Evolutionary conservation across 2,113 vertebrate species (phyloP), one percentile per base, ranked within the genome.

Genomic region (Mesembrinibis cayennensis): DNA sequence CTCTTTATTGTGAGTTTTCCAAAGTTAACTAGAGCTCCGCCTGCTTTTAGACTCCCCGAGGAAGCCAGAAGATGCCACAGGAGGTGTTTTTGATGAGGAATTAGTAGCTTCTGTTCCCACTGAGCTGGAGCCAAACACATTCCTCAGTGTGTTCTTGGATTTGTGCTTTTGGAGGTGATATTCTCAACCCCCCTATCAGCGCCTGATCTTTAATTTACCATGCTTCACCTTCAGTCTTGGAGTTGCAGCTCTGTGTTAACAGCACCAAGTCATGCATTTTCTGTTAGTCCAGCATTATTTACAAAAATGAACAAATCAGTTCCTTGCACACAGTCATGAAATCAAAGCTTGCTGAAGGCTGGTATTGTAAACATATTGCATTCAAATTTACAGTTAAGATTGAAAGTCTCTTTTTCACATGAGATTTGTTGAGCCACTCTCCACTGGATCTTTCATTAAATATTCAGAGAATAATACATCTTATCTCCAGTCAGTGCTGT

Each of bases 51-150:
- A 23, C 17, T 29, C 22, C 4, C 9, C 16, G 36, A 63, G 29
- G 53, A 93, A 95, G 53, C 34, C 65, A 84, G 86, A 71, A 55
- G 47, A 50, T 83, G 38, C n/a, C 16, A 70, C n/a, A 72, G 76
- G 58, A 88, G 69, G 58, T 77, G 76, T 16, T 89, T 73, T 52
- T 61, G n/a, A 82, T 84, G 74, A 91, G 71, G 93, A 96, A 93
- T 92, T 97, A 95, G 89, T 96, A 95, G 87, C 87, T 98, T 93
- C 58, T 86, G 27, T 95, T 91, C 70, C 52, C 90, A 92, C 62
- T 89, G 91, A 90, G n/a, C 79, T 97, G 77, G 59, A 80, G 38
- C 42, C 45, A 87, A 71, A 78, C 53, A 47, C 8, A 34, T 69
- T 71, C 42, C 23, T 72, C 29, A 38, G 42, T 27, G 22, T 50